Evolutionary conservation across 2,797 vertebrate genomes (phyloP).

Genomic region (Ispidina picta): DNA sequence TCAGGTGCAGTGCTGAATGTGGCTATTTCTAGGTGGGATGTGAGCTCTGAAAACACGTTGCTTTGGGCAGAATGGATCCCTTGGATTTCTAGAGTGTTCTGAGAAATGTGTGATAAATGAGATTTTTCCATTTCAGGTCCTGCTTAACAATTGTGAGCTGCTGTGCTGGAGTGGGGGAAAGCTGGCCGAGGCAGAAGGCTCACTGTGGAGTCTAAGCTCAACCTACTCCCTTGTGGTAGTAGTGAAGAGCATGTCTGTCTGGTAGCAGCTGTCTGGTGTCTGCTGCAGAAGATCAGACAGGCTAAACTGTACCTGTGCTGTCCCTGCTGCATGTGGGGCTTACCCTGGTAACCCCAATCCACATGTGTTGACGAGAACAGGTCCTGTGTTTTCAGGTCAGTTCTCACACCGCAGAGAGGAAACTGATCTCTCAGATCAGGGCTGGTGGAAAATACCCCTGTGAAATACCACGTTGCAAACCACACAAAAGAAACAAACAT

Average conservation of each 20-base stretch:
- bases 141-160: neutral
- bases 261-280: neutral
- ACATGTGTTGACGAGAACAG: fast-evolving
- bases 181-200: neutral
- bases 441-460: neutral
- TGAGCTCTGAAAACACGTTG: neutral
- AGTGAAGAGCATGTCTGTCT: neutral
- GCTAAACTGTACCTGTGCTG: neutral
- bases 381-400: neutral
- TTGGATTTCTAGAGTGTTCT: neutral
- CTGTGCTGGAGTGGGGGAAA: slow-evolving; percentile 31
- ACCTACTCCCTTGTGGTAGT: neutral
- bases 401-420: neutral
- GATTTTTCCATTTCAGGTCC: neutral
- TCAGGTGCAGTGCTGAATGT: neutral
- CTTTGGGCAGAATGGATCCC: neutral
- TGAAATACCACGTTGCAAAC: neutral
- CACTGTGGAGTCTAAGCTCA: neutral
- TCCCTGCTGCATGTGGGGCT: neutral
- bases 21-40: neutral
- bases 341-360: neutral
- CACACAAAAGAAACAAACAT: neutral
- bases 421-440: neutral
- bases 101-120: neutral
- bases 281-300: neutral